Evolutionary conservation across 2,113 vertebrate genomes (phyloP), one percentile per base, ranked within the genome.

Genomic region (Butorides virescens): DNA sequence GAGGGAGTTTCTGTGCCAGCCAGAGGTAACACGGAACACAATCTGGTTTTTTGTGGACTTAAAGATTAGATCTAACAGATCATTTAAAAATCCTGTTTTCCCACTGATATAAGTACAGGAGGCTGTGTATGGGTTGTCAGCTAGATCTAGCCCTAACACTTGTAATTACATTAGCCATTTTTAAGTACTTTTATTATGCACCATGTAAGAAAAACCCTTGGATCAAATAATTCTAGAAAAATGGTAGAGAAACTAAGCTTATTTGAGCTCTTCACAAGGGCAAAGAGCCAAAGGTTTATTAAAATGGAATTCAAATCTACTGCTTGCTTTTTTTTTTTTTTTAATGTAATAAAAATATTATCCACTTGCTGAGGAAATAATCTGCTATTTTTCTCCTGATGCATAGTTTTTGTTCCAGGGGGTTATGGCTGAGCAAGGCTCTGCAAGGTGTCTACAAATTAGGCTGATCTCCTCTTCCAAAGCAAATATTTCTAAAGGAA

Each of bases 261-360:
- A 67, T 74, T 59, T 93, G 67, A 94, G 75, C 59, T 58, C 42
- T 93, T 90, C 59, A 47, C 74, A 95, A 94, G 70, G 47, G 56
- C 47, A 82, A 94, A 75, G 42, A 88, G 29, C 32, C 67, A 94
- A 88, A 74, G 36, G 10, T 92, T 96, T 97, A 86, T 93, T 86
- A 88, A 94, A 96, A 92, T 90, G 9, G 18, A 83, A 88, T 95
- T 87, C 7, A 88, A 72, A 95, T 75, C 29, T 65, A 87, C 34
- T n/a, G 19, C 15, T 46, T 83, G 7, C 8, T 26, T 27, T 19
- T 34, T 84, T 82, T 82, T 49, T 82, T 49, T 79, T 55, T 52
- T 17, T 7, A 18, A 49, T 70, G 32, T 52, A 63, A 70, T 58
- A 70, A 90, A 87, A 73, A 14, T 59, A 63, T 56, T 37, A 84